Conservation (phyloP, 2,113 vertebrate genomes). For the Eudyptes chrysolophus region DNA sequence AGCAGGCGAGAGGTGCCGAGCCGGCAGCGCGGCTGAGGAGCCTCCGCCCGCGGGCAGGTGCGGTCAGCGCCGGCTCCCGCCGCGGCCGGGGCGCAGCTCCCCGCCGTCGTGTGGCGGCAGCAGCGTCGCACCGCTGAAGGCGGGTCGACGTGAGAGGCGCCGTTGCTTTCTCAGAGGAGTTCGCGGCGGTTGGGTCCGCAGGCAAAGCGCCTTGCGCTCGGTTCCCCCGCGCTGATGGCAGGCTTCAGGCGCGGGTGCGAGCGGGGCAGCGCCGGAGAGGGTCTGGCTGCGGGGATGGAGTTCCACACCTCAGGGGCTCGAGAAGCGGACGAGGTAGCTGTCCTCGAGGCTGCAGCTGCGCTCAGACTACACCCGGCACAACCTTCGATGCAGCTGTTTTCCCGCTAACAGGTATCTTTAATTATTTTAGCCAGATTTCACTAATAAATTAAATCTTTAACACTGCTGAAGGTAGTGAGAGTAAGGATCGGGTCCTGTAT, state of each 20-base stretch:
- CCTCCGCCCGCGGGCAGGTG: neutral
- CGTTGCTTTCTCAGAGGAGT: neutral
- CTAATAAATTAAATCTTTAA: neutral
- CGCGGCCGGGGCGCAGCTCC: too few relatives aligned
- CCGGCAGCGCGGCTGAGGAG: neutral
- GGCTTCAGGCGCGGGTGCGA: neutral
- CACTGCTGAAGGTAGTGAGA: neutral
- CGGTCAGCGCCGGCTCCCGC: too few relatives aligned
- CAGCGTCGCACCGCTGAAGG: neutral
- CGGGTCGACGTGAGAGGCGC: rapidly evolving
- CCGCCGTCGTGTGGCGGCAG: neutral
- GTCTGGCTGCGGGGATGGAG: neutral
- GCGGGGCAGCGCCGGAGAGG: neutral
- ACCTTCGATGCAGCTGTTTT: too few relatives aligned
- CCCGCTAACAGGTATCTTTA: rapidly evolving
- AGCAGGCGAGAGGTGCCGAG: neutral
- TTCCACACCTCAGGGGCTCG: neutral
- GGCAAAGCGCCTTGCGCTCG: too few relatives aligned
- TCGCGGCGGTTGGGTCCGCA: neutral
- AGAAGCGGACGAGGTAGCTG: too few relatives aligned
- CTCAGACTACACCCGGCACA: neutral
- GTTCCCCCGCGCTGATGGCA: neutral
- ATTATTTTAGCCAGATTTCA: neutral
- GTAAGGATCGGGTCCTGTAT: neutral
- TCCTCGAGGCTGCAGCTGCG: neutral